Evolutionary conservation across 2,797 vertebrate species (phyloP).

Genomic region (Allobates femoralis): DNA sequence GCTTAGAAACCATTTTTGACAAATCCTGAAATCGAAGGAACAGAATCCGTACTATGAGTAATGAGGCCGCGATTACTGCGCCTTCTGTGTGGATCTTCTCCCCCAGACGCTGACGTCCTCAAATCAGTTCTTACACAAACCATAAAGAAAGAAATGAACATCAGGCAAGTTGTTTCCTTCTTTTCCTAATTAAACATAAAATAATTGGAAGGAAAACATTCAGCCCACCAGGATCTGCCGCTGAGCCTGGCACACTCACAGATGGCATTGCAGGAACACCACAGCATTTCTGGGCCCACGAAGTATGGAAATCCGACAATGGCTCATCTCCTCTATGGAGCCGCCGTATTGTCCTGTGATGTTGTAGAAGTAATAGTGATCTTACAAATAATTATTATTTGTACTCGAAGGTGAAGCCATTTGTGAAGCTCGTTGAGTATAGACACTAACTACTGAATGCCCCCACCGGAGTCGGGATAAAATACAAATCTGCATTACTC

Average conservation of each 20-base stretch:
- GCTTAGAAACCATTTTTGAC: too few species aligned
- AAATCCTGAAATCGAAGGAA: too few species aligned
- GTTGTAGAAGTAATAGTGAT: too few species aligned
- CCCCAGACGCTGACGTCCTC: not conserved
- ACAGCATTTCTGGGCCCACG: not conserved
- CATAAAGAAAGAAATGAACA: conserved; percentile 7
- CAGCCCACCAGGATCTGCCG: not conserved
- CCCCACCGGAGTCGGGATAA: too few species aligned
- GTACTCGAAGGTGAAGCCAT: too few species aligned
- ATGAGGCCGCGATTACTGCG: too few species aligned
- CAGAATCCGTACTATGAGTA: not conserved
- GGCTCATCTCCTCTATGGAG: not conserved
- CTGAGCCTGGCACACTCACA: not conserved
- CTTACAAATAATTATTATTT: too few species aligned
- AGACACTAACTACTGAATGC: too few species aligned
- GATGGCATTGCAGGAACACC: not conserved
- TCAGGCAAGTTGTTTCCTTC: not conserved
- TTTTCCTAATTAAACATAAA: conserved; percentile 9
- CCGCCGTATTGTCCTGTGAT: not conserved
- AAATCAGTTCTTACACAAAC: not conserved
- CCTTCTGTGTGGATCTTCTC: too few species aligned
- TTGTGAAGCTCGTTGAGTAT: too few species aligned
- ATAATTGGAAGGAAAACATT: not conserved
- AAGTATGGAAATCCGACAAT: not conserved
- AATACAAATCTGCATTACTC: too few species aligned